Evolutionary conservation across 1,140 invertebrate genomes (phyloP), one percentile per base, ranked within the genome.

Genomic region (Venturia canescens): DNA sequence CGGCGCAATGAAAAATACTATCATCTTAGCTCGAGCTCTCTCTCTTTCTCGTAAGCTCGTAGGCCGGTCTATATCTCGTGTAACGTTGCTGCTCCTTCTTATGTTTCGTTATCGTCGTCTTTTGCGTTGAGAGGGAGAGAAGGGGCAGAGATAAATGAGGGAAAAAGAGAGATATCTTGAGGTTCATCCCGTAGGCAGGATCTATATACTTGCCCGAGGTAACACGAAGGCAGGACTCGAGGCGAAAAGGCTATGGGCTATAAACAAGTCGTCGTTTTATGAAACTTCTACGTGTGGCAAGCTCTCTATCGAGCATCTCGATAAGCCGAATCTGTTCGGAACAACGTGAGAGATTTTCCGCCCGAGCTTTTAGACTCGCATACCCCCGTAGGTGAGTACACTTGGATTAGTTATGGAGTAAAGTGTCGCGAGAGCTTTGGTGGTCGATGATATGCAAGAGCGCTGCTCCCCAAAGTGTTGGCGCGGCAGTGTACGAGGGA

Each of bases 1-100:
- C 81, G 83, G 83, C 83, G 18, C 31, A 18, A 60, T 78, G 83
- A 87, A 84, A 87, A 87, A 88, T 87, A 88, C 87, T 86, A 87
- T 87, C 85, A 84, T 88, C 87, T 88, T 86, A 87, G 85, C 86
- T 83, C 80, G 78, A 50, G 34, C 82, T 78, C 70, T 57, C 66
- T 21, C 82, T 78, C 57, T 57, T 18, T 21, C 57, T 60, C 78
- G 38, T 75, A n/a, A n/a, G 27, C 72, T 67, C 38, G 23, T 72
- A 50, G 38, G 60, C 60, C 27, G 11, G 9, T 21, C 69, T 48
- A 48, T 71, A 74, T 74, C 53, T 60, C 69, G 44, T 80, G 60
- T 66, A 23, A 74, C 21, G 71, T 44, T 77, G 63, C 26, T 75
- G 48, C 29, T 38, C 18, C 63, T 48, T 69, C 67, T 53, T 78